Percentiles rank a stretch among this genome's conserved stretches.
Conservation (phyloP, 2,113 vertebrate genomes). For the Pygoscelis adeliae region DNA sequence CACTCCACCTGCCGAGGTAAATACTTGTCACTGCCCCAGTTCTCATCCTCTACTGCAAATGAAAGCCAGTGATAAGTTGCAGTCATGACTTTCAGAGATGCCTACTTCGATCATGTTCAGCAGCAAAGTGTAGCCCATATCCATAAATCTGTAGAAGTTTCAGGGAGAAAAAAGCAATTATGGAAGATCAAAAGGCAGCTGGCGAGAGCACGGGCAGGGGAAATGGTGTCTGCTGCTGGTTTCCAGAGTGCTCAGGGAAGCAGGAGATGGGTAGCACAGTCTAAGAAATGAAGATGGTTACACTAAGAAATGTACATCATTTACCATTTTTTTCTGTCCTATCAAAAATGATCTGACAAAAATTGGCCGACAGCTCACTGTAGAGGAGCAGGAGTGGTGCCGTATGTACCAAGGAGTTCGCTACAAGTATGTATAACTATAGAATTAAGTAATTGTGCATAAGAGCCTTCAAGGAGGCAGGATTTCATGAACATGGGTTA, state of each 20-base stretch:
- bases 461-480: background rate
- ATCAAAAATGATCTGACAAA: background rate
- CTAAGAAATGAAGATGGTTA: background rate
- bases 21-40: background rate
- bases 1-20: background rate
- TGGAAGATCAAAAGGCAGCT: background rate
- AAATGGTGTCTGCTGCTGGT: background rate
- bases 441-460: background rate
- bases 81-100: background rate
- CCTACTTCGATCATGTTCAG: background rate
- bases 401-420: background rate
- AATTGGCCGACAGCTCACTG: background rate
- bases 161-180: background rate
- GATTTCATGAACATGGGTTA: background rate
- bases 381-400: background rate
- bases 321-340: background rate
- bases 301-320: background rate
- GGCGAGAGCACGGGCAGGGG: fast-evolving
- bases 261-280: background rate
- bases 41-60: background rate
- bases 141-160: background rate
- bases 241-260: background rate
- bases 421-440: background rate
- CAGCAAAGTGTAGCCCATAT: background rate
- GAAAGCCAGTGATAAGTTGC: background rate